Conservation (phyloP, 2,888 invertebrate genomes). For the Mythimna albipuncta region DNA sequence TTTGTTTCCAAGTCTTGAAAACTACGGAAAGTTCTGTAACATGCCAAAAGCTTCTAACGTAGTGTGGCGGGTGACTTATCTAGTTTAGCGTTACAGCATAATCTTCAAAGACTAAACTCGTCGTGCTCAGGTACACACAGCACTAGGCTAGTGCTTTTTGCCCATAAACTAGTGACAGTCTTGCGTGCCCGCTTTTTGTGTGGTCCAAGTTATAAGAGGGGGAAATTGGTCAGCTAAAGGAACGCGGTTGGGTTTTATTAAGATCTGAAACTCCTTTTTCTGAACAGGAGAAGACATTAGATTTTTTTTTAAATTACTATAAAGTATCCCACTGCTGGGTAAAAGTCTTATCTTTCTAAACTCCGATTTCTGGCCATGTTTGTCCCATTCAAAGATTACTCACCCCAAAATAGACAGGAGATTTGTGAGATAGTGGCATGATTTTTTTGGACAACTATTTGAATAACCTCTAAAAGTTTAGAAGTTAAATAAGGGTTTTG, state of each 20-base stretch:
- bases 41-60: slow-evolving; percentile 47
- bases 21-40: slow-evolving; percentile 24
- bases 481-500: background rate
- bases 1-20: slow-evolving; percentile 33
- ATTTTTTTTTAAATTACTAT: no score
- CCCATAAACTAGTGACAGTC: slow-evolving; percentile 81
- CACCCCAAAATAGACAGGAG: no score
- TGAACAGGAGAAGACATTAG: no score
- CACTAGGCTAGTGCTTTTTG: slow-evolving; percentile 75
- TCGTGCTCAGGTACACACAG: slow-evolving; percentile 69
- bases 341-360: no score
- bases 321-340: no score
- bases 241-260: no score
- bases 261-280: no score
- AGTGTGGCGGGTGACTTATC: slow-evolving; percentile 60
- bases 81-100: slow-evolving; percentile 66
- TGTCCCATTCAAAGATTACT: no score
- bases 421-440: background rate
- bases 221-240: no score
- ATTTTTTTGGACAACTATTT: background rate
- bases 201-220: slow-evolving; percentile 59
- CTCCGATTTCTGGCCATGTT: no score
- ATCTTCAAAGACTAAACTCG: slow-evolving; percentile 72
- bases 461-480: background rate
- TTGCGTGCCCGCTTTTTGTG: slow-evolving; percentile 74